Evolutionary conservation across 2,797 vertebrate genomes (phyloP), one percentile per base, ranked within the genome.

Genomic region (Lepidocolaptes lacrymiger): DNA sequence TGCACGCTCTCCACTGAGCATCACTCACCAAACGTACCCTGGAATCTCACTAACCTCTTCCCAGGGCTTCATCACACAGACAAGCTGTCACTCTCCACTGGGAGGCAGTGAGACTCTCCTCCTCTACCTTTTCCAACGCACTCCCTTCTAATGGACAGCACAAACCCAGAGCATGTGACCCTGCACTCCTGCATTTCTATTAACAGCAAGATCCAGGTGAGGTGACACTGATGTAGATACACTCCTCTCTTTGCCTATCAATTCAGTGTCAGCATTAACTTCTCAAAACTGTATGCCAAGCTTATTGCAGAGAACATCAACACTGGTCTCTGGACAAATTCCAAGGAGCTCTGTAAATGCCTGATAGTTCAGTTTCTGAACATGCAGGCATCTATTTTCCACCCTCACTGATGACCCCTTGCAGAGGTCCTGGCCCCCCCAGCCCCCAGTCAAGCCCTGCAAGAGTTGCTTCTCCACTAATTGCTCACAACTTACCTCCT

Each of bases 391-490:
- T 23, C 44, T 59, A 9, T 59, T 18, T 18, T 28, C 20, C 52
- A 39, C 0, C 0, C 36, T 17, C 30, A 14, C 1, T 34, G 36
- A 17, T 36, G 14, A 12, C 2, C 30, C 14, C 18, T 9, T 0
- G 6, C 22, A 36, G 32, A 34, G 4, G 9, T 19, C 21, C 28
- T 21, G 39, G 52, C 8, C 46, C 26, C 24, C 0, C 28, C 0
- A 34, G 19, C 4, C 20, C 34, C 23, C 68, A 34, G 61, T 21
- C 5, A 4, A 27, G 20, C 36, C 41, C 58, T 1, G 11, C 22
- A 16, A 17, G 39, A 9, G 3, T 32, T 19, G 72, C 36, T 48
- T 62, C 66, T 34, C 62, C 54, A 46, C 41, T 28, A 46, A 46
- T 46, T 46, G 44, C 56, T 52, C 54, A 37, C 6, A 69, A 79